Conservation (phyloP, 2,797 vertebrate genomes). For the Hippopotamyrus pictus region DNA sequence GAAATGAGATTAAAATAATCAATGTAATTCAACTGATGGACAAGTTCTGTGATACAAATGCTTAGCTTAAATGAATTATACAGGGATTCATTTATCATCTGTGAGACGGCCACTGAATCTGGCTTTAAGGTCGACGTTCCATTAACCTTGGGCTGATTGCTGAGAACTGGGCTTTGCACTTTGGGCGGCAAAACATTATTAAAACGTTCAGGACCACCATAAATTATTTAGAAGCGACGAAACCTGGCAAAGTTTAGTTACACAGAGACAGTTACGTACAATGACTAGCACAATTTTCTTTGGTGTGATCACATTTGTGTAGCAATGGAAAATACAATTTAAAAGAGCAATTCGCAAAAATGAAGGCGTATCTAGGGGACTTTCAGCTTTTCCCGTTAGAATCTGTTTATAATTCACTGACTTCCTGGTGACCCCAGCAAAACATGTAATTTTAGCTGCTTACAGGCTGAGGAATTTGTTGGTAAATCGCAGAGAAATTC, state of each 20-base stretch:
- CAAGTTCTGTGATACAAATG: background rate
- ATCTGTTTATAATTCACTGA: background rate
- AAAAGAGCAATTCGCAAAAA: background rate
- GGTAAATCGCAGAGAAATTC: background rate
- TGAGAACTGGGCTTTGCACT: background rate
- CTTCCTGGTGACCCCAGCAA: background rate
- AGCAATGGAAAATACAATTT: background rate
- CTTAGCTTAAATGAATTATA: constrained; percentile 1
- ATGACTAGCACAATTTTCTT: background rate
- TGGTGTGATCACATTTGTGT: background rate
- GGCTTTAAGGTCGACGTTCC: background rate
- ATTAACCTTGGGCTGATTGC: background rate
- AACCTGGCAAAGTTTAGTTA: background rate
- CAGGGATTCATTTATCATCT: constrained; percentile 1
- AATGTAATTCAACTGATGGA: background rate
- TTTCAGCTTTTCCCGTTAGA: background rate
- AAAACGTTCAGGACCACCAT: background rate
- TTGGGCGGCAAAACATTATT: background rate
- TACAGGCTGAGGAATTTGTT: constrained; percentile 8
- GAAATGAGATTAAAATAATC: constrained; percentile 3
- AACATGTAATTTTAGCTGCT: background rate
- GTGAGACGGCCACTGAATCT: background rate
- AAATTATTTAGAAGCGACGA: background rate
- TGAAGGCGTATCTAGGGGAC: background rate
- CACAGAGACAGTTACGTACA: background rate